phyloP scores from a whole-genome alignment of 2,888 invertebrate species.

The Minunthozetes semirufus region DNA sequence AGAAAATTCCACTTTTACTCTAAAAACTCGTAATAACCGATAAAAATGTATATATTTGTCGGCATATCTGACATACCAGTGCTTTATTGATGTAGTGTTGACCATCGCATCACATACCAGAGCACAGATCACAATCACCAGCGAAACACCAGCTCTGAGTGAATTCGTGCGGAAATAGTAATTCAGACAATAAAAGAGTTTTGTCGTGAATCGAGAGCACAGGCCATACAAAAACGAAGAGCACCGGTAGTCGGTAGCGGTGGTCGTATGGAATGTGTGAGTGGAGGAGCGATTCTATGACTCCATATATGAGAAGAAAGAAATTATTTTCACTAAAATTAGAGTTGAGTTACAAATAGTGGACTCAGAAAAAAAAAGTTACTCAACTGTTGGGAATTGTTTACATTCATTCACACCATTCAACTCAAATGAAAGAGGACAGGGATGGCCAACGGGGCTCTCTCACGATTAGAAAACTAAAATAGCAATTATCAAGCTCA shows the following conservation, averaged over 20 bases:
- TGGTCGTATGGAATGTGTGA: background rate
- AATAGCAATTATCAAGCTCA: no score
- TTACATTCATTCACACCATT: background rate
- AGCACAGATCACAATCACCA: background rate
- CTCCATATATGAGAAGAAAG: background rate
- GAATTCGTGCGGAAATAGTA: conserved; percentile 1
- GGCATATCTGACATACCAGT: background rate
- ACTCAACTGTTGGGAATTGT: conserved; percentile 6
- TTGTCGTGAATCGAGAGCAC: background rate
- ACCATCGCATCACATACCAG: background rate
- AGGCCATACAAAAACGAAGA: background rate
- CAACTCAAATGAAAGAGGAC: background rate
- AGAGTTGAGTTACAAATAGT: background rate
- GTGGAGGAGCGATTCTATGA: background rate
- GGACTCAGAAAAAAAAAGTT: background rate
- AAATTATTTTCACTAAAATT: background rate
- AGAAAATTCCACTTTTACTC: no score
- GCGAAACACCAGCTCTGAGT: background rate
- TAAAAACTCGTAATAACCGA: no score
- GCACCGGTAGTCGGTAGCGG: background rate
- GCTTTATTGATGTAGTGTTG: background rate
- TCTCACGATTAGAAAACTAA: no score
- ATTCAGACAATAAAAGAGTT: background rate
- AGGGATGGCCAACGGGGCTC: background rate
- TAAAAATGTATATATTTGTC: background rate